Percentiles rank a stretch among this genome's conserved stretches.
These are phyloP conservation scores for Tenthredo scrophulariae DNA, from an alignment of 2,888 invertebrate genomes.

Conservation along the genomic window DNA sequence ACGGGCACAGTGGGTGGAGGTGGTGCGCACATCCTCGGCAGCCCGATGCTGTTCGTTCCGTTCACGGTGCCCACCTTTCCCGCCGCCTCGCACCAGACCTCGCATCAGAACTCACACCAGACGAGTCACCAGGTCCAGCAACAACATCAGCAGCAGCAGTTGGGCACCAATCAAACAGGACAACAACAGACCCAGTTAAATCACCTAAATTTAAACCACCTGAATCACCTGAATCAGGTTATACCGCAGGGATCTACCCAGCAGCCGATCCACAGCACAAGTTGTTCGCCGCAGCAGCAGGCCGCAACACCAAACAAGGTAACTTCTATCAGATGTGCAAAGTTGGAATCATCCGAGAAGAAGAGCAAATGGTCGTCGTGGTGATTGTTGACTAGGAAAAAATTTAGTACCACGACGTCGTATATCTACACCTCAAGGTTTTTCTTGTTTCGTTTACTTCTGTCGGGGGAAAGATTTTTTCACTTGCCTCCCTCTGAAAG, in stretches of 20 bases:
- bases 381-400: neutral
- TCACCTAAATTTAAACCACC: conserved; percentile 72
- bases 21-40: conserved; percentile 78
- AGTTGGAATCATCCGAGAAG: conserved; percentile 13
- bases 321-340: conserved; percentile 39
- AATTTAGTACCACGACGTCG: neutral
- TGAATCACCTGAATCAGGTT: conserved; percentile 73
- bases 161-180: conserved; percentile 61
- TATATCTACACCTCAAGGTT: neutral
- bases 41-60: conserved; percentile 78
- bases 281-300: conserved; percentile 54
- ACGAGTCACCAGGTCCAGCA: conserved; percentile 75
- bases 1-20: conserved; percentile 78
- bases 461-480: neutral
- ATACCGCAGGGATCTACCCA: conserved; percentile 42
- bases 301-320: conserved; percentile 74
- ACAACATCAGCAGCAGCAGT: conserved; percentile 63
- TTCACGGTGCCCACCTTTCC: conserved; percentile 78
- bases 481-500: neutral
- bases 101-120: conserved; percentile 70
- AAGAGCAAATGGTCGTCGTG: neutral
- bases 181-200: conserved; percentile 62
- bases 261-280: conserved; percentile 69
- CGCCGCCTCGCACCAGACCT: conserved; percentile 68
- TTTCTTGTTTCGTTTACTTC: neutral